phyloP scores from a whole-genome alignment of 2,113 vertebrate genomes.

The Dasyprocta punctata region DNA sequence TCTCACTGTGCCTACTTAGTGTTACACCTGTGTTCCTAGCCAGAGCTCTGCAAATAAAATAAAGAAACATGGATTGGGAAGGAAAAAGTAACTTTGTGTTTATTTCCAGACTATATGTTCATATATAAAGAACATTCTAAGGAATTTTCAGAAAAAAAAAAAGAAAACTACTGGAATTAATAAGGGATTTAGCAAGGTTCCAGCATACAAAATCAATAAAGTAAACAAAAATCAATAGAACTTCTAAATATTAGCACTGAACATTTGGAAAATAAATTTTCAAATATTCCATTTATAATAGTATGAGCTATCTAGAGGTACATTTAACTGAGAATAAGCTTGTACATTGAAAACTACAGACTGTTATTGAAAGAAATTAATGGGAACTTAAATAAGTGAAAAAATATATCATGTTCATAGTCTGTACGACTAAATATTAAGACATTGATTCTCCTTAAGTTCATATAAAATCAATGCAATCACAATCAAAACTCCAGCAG shows the following conservation, averaged over 20 bases:
- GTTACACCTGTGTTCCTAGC: background rate
- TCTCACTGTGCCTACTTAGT: background rate
- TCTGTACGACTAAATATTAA: background rate
- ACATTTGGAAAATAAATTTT: background rate
- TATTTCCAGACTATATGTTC: background rate
- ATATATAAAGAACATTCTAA: background rate
- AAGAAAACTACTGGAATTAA: background rate
- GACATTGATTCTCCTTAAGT: background rate
- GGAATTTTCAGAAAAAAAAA: background rate
- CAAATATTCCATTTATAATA: background rate
- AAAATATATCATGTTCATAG: background rate
- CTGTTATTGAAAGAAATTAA: background rate
- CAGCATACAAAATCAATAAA: background rate
- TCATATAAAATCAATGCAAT: background rate
- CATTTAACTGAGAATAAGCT: background rate
- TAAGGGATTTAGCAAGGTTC: background rate
- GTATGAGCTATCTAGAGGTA: background rate
- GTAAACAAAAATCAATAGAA: background rate
- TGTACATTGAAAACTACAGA: background rate
- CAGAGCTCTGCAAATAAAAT: conserved; percentile 2
- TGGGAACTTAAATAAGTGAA: background rate
- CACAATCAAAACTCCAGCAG: background rate
- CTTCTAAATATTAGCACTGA: background rate
- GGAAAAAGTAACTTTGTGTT: background rate
- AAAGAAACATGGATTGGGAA: background rate